Evolutionary conservation across 2,797 vertebrate genomes (phyloP), one percentile per base, ranked within the genome.

Genomic region (Xenopus petersii): DNA sequence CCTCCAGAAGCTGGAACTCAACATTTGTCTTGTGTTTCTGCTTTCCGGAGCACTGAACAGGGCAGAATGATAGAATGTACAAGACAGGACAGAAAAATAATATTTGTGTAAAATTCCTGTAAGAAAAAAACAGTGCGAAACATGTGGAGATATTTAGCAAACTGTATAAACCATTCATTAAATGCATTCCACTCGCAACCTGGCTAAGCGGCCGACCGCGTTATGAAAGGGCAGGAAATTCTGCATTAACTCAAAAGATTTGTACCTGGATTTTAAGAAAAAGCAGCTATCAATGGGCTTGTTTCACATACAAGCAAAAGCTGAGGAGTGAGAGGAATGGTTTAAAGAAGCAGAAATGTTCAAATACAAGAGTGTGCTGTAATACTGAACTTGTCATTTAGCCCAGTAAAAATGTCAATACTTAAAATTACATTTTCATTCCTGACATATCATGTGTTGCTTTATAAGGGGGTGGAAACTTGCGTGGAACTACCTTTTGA

Each of bases 141-240:
- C 76, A 79, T 79, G 67, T 79, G 76, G 76, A 79, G 76, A 64
- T 74, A 79, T 79, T 79, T 79, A 79, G 54, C 76, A 70, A 78
- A 74, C 66, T 79, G 76, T 79, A 79, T 74, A 79, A 79, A 79
- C 71, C 71, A 79, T 79, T 79, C 76, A 79, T 79, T 79, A 79
- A 70, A 73, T 79, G 70, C 76, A 74, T 79, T 79, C 76, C 76
- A 60, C 71, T 59, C 51, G 60, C 71, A 79, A 79, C 76, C 76
- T 79, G 76, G 76, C 76, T 74, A 64, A 67, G 64, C 66, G 54
- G 61, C 54, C 48, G 30, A 66, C 76, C 76, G n/a, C 76, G 64
- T 36, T 70, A 74, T 70, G 71, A 70, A 77, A 71, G 64, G 46
- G 62, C 76, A 79, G 76, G 76, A 79, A 79, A 79, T 79, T 79